phyloP scores from a whole-genome alignment of 1,140 invertebrate genomes.

The Pemphigus obesinymphae region DNA sequence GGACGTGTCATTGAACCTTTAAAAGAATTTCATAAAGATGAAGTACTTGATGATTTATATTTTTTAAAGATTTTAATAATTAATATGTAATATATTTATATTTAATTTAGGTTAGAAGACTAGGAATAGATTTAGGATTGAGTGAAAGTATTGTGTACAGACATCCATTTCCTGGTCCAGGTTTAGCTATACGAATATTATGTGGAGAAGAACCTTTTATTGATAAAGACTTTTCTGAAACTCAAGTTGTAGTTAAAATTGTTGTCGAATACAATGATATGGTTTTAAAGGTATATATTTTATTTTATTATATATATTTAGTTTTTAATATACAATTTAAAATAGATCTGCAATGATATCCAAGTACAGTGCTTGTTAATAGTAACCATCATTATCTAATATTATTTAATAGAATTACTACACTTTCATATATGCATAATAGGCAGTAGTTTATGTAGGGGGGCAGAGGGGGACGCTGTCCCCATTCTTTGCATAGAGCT shows the following conservation, averaged over 20 bases:
- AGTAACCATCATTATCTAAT: too few relatives aligned
- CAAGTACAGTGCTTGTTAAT: too few relatives aligned
- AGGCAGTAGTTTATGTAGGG: too few relatives aligned
- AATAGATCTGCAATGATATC: too few relatives aligned
- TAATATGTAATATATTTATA: background rate
- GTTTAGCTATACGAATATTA: slow-evolving; percentile 89
- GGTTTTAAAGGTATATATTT: slow-evolving; percentile 69
- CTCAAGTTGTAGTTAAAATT: slow-evolving; percentile 87
- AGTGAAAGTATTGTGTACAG: slow-evolving; percentile 80
- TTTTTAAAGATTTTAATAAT: background rate
- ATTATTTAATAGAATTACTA: too few relatives aligned
- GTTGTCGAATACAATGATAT: slow-evolving; percentile 89
- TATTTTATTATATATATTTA: too few relatives aligned
- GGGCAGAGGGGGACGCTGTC: too few relatives aligned
- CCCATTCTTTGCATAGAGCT: too few relatives aligned
- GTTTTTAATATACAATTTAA: too few relatives aligned
- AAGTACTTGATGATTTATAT: slow-evolving; percentile 60
- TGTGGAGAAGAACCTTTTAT: slow-evolving; percentile 95
- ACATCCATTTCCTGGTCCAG: slow-evolving; percentile 96
- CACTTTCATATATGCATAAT: too few relatives aligned
- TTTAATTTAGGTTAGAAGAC: slow-evolving; percentile 54
- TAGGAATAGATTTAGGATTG: slow-evolving; percentile 85
- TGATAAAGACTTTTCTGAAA: slow-evolving; percentile 92
- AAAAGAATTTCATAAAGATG: slow-evolving; percentile 98
- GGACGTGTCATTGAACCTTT: slow-evolving; percentile 95